Base-by-base conservation (phyloP, 2,113 vertebrate genomes). In the Corythornis madagascariensis region DNA sequence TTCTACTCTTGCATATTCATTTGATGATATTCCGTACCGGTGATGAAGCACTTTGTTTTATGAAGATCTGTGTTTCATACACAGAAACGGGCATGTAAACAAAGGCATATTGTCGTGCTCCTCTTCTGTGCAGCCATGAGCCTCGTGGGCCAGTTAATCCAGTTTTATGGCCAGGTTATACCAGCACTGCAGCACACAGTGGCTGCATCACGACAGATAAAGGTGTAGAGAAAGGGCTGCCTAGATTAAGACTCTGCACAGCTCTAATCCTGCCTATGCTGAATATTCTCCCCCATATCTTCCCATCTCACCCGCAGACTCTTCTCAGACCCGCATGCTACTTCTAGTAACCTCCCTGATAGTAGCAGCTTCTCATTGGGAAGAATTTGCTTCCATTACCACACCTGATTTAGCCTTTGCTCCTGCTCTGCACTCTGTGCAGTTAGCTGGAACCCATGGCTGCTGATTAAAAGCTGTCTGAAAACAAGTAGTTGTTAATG, bases 121-220 rank as follows among this genome's bases (percentile, higher is more conserved):
- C 84, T 93, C 87, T 95, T 79, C 86, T 24, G 64, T 63, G 93
- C 92, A 78, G 86, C 94, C 88, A 75, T 94, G 92, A 94, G 94
- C 93, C 93, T 96, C 9, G 1, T 22, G 2, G 82, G 91, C 94
- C 91, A 96, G 92, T 95, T 96, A 96, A 96, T 96, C 94, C 96
- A 96, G 91, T 96, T 96, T 96, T 96, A 96, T 96, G 89, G 89
- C 94, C 95, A 96, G 93, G 95, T 96, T 95, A 95, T 83, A 84
- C 95, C 93, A 81, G 76, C 92, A 67, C 90, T 95, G 86, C 94
- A 94, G 92, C 77, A 83, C 26, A 16, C 75, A 67, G 82, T 77
- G 91, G 92, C 91, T 95, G 95, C 89, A 91, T 92, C 26, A 15
- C 42, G 72, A 45, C 79, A 96, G 92, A 96, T 96, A 96, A 94